A percentile compares a stretch with the other conserved stretches of the same genome.
These are phyloP conservation scores for Drosophila borborema DNA, from an alignment of 2,888 invertebrate species.

Conservation along the genomic window DNA sequence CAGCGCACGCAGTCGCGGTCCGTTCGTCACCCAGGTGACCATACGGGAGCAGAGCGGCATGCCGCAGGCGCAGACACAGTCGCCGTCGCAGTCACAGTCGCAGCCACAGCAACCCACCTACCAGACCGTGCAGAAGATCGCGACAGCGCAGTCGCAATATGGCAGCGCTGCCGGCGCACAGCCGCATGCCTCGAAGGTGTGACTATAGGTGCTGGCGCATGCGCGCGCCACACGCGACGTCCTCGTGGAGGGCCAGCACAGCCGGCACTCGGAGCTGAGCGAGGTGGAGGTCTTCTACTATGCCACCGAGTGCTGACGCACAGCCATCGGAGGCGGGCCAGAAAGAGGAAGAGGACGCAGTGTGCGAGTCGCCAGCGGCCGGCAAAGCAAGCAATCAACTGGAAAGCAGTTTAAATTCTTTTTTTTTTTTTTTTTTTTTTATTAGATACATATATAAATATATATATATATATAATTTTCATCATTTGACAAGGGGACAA, in stretches of 20 bases:
- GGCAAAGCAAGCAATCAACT: slow-evolving; percentile 43
- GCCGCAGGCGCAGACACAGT: slow-evolving; percentile 52
- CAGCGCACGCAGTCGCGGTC: slow-evolving; percentile 86
- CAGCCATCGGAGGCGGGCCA: background rate
- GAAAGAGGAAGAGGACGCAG: slow-evolving; percentile 4
- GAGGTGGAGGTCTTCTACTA: slow-evolving; percentile 81
- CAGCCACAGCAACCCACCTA: slow-evolving; percentile 80
- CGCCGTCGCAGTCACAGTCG: slow-evolving; percentile 48
- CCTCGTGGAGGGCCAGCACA: slow-evolving; percentile 48
- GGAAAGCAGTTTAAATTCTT: slow-evolving; percentile 32
- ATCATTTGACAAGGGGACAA: slow-evolving; percentile 39
- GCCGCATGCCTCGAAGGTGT: slow-evolving; percentile 85
- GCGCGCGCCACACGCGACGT: slow-evolving; percentile 75
- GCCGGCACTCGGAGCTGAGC: slow-evolving; percentile 46
- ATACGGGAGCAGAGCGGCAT: slow-evolving; percentile 86
- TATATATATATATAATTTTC: slow-evolving; percentile 9
- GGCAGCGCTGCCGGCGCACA: slow-evolving; percentile 75
- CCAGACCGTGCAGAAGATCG: slow-evolving; percentile 80
- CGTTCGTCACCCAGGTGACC: slow-evolving; percentile 88
- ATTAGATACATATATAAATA: slow-evolving; percentile 7
- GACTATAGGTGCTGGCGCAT: slow-evolving; percentile 85
- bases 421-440: slow-evolving; percentile 34
- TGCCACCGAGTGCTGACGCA: slow-evolving; percentile 78
- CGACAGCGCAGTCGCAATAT: slow-evolving; percentile 64
- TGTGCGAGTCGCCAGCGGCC: slow-evolving; percentile 43